phyloP scores from a whole-genome alignment of 2,113 vertebrate species.

The Chloropsis cyanopogon region DNA sequence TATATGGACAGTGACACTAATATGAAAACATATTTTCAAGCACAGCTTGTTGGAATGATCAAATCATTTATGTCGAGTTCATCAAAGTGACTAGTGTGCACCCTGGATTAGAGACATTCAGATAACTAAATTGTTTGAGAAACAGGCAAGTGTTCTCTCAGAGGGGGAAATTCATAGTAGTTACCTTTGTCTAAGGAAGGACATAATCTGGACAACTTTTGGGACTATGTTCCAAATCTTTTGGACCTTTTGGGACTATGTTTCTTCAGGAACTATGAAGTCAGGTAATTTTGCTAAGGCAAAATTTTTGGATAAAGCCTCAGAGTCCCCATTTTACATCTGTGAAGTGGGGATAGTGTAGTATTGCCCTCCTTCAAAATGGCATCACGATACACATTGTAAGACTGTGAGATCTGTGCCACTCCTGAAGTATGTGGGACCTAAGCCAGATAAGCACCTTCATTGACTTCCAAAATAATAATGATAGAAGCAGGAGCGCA shows the following conservation, averaged over 20 bases:
- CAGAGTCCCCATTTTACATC: not conserved
- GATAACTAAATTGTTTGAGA: not conserved
- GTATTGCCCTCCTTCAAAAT: not conserved
- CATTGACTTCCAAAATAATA: not conserved
- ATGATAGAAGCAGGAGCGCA: not conserved
- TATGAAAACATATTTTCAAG: not conserved
- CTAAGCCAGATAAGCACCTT: not conserved
- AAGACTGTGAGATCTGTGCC: not conserved
- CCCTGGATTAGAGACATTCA: not conserved
- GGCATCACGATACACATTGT: fast-evolving
- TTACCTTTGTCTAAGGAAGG: not conserved
- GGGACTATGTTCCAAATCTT: not conserved
- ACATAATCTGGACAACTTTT: not conserved
- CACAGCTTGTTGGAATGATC: not conserved
- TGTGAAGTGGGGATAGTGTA: not conserved
- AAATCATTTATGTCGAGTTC: not conserved
- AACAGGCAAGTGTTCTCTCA: not conserved
- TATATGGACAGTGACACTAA: not conserved
- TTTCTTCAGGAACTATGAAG: not conserved
- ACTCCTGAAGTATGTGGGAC: not conserved
- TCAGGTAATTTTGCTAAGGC: not conserved
- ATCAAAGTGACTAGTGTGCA: not conserved
- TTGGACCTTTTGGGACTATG: fast-evolving
- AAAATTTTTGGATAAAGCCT: not conserved
- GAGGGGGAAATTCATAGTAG: not conserved